Percentiles rank a stretch among this genome's conserved stretches.
These are phyloP conservation scores for Doryteuthis pealeii DNA, from an alignment of 1,140 invertebrate species.

Conservation along the genomic window DNA sequence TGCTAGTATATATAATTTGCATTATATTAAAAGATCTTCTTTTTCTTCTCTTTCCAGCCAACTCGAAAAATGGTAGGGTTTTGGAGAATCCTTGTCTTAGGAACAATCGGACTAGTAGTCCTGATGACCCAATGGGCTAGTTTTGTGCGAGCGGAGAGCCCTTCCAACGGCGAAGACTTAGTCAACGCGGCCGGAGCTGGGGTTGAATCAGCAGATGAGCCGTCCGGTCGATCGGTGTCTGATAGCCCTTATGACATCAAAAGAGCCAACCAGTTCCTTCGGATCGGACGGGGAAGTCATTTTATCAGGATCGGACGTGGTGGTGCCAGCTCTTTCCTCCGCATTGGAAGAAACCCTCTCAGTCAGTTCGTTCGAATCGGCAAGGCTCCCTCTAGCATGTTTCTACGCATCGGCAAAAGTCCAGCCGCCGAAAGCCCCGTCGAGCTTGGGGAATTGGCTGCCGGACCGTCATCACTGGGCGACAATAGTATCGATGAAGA, in stretches of 20 bases:
- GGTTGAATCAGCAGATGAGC: neutral
- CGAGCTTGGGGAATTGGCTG: neutral
- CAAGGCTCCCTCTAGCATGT: slow-evolving; percentile 1
- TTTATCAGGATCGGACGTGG: neutral
- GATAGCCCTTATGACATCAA: slow-evolving; percentile 12
- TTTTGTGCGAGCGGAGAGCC: neutral
- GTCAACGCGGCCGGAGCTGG: neutral
- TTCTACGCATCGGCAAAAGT: neutral
- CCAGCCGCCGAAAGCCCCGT: neutral
- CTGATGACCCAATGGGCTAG: neutral
- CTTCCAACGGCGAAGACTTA: neutral
- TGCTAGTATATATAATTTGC: no score
- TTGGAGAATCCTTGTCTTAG: neutral
- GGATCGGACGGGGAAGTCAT: neutral
- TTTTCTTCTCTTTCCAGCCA: neutral
- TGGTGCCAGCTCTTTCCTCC: slow-evolving; percentile 19
- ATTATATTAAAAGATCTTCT: neutral
- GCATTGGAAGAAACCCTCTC: slow-evolving; percentile 20
- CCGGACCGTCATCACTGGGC: neutral
- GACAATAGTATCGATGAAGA: slow-evolving; percentile 18
- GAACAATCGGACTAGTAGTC: neutral
- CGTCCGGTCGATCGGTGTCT: neutral
- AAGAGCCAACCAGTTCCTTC: slow-evolving; percentile 13
- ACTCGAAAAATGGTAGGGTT: neutral
- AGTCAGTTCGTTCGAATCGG: slow-evolving; percentile 27